Base-by-base conservation (phyloP, 2,888 invertebrate species). In the Melanchra persicariae region DNA sequence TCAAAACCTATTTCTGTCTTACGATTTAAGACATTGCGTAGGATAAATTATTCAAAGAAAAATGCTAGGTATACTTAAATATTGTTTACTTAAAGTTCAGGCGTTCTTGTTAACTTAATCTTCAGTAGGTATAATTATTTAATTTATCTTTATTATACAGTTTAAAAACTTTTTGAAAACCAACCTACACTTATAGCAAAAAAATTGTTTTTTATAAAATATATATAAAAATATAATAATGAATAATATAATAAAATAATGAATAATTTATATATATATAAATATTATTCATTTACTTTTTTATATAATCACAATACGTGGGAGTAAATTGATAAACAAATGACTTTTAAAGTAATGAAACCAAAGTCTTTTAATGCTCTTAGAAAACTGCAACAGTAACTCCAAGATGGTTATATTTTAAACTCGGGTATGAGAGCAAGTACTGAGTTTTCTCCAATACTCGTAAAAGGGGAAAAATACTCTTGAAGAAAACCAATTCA, bases 271-370 rank as follows among this genome's bases (percentile, higher is more conserved):
- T n/a, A n/a, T n/a, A n/a, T n/a, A n/a, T n/a, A n/a, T n/a, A n/a
- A n/a, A n/a, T n/a, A n/a, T n/a, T n/a, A n/a, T n/a, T n/a, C 5
- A 52, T 58, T 58, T 34, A 70, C 59, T 17, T 59, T 45, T 45
- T 7, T 19, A 19, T 19, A 8, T 5, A 19, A 8, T 45, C 24
- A 34, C 17, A 26, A 45, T 4, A 19, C 22, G n/a, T 52, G 51
- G 26, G 24, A 59, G 37, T 30, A 54, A n/a, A 22, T 52, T 52
- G 22, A 26, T 58, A 70, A 59, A 59, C 30, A 58, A 69, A 37
- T n/a, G 30, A 68, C 22, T 30, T 22, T 40, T 12, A 30, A 58
- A 69, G 24, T 58, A 40, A 57, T 30, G 37, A 40, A 9, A 30
- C 40, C n/a, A n/a, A n/a, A 40, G 15, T 49, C 17, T 40, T 57